phyloP scores from a whole-genome alignment of 2,113 vertebrate genomes.

The Anseranas semipalmata region DNA sequence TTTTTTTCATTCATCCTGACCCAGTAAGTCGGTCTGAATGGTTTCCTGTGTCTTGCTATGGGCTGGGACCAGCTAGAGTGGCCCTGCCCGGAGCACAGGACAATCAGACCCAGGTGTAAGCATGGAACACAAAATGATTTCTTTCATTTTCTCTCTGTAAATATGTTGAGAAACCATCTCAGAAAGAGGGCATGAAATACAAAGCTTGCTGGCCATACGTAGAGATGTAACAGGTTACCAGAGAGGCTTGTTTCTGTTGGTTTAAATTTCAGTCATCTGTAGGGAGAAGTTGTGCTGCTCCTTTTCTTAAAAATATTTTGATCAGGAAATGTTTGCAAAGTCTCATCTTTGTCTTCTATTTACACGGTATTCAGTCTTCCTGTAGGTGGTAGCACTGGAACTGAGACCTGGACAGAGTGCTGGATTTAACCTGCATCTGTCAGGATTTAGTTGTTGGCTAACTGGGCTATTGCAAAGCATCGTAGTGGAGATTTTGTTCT shows the following conservation, averaged over 20 bases:
- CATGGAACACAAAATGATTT: neutral
- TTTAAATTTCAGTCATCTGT: neutral
- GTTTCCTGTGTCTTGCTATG: neutral
- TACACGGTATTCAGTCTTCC: neutral
- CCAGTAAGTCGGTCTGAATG: neutral
- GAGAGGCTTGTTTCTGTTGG: neutral
- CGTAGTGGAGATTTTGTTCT: neutral
- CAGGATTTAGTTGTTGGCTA: neutral
- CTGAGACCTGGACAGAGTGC: neutral
- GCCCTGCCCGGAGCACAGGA: neutral
- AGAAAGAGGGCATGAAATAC: neutral
- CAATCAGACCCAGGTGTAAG: fast-evolving
- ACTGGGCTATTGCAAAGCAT: neutral
- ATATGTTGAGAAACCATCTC: neutral
- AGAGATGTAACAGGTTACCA: neutral
- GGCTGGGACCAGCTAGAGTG: neutral
- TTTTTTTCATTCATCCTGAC: neutral
- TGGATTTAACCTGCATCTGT: neutral
- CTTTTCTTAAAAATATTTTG: neutral
- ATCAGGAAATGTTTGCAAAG: neutral
- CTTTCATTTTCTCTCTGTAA: neutral
- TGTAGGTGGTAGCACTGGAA: neutral
- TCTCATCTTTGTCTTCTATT: neutral
- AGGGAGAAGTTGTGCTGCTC: neutral
- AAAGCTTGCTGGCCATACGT: neutral